A percentile compares a stretch with the other conserved stretches of the same genome.
Conservation (phyloP, 2,113 vertebrate genomes). For the Corydoras sp. region DNA sequence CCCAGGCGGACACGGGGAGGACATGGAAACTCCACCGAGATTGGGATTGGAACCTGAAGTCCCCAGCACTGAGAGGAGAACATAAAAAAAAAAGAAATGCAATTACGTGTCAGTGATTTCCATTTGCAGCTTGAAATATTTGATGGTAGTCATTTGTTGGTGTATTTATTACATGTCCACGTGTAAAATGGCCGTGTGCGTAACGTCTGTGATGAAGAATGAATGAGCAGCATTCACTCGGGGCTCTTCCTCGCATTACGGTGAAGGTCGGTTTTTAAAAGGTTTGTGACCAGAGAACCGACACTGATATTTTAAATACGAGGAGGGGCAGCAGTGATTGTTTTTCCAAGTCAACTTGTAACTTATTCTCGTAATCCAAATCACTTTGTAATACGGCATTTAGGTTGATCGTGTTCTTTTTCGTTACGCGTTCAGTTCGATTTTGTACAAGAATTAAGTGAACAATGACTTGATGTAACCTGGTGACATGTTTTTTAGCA, state of each 20-base stretch:
- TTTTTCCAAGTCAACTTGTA: slow-evolving; percentile 61
- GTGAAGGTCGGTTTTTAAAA: slow-evolving; percentile 92
- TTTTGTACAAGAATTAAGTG: neutral
- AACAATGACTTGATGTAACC: neutral
- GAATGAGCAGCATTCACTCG: slow-evolving; percentile 33
- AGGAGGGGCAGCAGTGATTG: slow-evolving; percentile 49
- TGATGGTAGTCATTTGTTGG: too few species aligned
- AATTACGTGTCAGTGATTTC: too few species aligned
- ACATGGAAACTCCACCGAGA: too few species aligned
- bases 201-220: too few species aligned
- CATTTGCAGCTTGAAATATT: too few species aligned
- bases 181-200: too few species aligned
- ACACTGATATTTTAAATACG: slow-evolving; percentile 79
- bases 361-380: slow-evolving; percentile 63
- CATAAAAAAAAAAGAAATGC: too few species aligned
- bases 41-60: too few species aligned
- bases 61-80: too few species aligned
- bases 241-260: slow-evolving; percentile 66
- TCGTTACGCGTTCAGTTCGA: neutral
- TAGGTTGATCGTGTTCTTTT: neutral
- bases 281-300: slow-evolving; percentile 76
- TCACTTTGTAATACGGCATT: slow-evolving; percentile 42
- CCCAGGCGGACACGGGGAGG: too few species aligned
- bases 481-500: neutral
- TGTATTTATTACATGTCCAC: too few species aligned